phyloP scores from a whole-genome alignment of 2,888 invertebrate genomes.

The Machimus rusticus region DNA sequence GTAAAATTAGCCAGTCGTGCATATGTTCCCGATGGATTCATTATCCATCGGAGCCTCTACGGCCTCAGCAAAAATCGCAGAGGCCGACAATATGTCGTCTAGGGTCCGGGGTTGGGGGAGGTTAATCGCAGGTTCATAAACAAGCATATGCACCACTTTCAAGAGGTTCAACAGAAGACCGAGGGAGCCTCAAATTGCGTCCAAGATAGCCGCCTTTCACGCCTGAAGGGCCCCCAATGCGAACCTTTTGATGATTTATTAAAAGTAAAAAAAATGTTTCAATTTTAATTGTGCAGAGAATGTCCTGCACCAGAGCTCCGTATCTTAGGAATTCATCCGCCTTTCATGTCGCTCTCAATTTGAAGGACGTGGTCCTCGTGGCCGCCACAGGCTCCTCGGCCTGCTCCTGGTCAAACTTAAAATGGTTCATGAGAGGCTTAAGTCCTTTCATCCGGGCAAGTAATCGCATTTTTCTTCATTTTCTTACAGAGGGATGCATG shows the following conservation, averaged over 20 bases:
- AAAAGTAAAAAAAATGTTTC: conserved; percentile 42
- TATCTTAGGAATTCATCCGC: neutral
- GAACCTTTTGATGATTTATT: conserved; percentile 46
- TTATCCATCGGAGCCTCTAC: neutral
- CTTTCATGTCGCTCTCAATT: neutral
- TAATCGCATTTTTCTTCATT: conserved; percentile 48
- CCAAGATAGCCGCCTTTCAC: conserved; percentile 20
- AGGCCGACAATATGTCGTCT: neutral
- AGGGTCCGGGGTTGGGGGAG: neutral
- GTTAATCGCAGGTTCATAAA: neutral
- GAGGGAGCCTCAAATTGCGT: neutral
- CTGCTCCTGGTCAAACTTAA: conserved; percentile 15
- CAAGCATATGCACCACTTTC: neutral
- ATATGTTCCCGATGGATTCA: conserved; percentile 28
- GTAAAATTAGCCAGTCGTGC: conserved; percentile 22
- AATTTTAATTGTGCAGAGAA: conserved; percentile 45
- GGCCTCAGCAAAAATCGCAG: neutral
- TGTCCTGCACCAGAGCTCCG: neutral
- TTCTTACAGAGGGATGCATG: conserved; percentile 25
- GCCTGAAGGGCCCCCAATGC: conserved; percentile 19
- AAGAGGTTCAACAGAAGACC: neutral
- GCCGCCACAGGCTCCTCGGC: neutral
- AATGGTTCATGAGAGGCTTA: conserved; percentile 8
- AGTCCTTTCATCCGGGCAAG: conserved; percentile 36
- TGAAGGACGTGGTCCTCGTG: neutral